Evolutionary conservation across 2,797 vertebrate genomes (phyloP), one percentile per base, ranked within the genome.

Genomic region (Cynodonichthys magdalenae): DNA sequence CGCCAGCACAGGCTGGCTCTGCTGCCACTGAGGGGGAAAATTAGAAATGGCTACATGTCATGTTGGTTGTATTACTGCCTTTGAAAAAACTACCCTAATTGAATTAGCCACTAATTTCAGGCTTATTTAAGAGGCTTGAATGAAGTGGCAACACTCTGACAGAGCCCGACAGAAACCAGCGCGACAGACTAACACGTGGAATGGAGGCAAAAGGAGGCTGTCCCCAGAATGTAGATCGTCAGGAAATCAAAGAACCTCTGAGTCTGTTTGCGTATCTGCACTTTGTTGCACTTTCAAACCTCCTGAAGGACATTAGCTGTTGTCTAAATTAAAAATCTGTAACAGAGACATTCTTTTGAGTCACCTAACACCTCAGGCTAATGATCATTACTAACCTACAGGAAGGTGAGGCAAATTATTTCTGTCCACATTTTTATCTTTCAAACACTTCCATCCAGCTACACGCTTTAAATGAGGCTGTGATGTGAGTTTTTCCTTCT

Each of bases 271-370:
- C 48, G 19, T 44, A 24, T 44, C 49, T 48, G 45, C 24, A n/a
- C 34, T 27, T 81, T 74, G 81, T 88, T 76, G 72, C 72, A 69
- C 61, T 71, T 67, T 81, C 72, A 81, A 79, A 79, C 79, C 62
- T 71, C 83, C 87, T 77, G 77, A 84, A 87, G 82, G 86, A 87
- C 77, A 83, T 85, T 73, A 79, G 55, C 63, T 84, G 81, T 88
- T 87, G 89, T 92, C 85, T 92, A 87, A 91, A 92, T 92, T 89
- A 90, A 87, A 92, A 90, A 93, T 92, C 88, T 86, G 83, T 74
- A 67, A 73, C 49, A 53, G 75, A 78, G 75, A 71, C 71, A 62
- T 73, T 82, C 83, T 82, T 84, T 77, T 83, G 82, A 88, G 71
- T 77, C 75, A 67, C 75, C 27, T 44, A 74, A 74, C 75, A 78